Conservation (phyloP, 2,113 vertebrate genomes). For the Psephotus haematonotus region DNA sequence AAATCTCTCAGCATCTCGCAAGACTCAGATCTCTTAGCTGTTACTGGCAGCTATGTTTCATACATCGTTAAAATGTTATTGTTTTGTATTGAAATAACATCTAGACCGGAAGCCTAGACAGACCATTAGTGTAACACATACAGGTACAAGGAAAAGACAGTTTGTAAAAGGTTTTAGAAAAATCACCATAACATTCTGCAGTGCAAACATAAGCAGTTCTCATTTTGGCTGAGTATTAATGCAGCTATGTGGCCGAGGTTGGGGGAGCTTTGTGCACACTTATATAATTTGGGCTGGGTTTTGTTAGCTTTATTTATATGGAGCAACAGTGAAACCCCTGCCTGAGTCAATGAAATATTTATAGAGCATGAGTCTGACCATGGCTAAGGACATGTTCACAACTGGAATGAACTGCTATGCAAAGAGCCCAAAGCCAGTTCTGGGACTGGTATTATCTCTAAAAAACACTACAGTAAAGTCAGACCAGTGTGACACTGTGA, state of each 20-base stretch:
- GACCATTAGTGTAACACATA: not conserved
- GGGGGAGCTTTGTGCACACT: not conserved
- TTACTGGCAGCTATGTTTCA: not conserved
- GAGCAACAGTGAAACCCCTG: not conserved
- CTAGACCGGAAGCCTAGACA: not conserved
- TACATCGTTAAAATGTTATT: not conserved
- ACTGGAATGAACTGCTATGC: not conserved
- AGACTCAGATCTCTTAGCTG: not conserved
- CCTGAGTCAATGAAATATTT: not conserved
- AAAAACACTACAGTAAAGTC: not conserved
- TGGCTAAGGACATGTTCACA: not conserved
- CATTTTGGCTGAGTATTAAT: not conserved
- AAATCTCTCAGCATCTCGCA: not conserved
- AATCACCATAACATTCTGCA: not conserved
- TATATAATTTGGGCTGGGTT: not conserved
- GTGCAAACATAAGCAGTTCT: not conserved
- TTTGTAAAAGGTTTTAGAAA: not conserved
- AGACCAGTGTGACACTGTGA: not conserved
- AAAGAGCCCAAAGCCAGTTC: not conserved
- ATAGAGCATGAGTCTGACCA: not conserved
- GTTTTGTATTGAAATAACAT: not conserved
- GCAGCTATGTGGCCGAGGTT: not conserved
- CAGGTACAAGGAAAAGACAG: not conserved
- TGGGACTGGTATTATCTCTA: not conserved
- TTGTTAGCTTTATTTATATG: not conserved